phyloP scores from a whole-genome alignment of 2,888 invertebrate species.

The Cynaeus angustus region DNA sequence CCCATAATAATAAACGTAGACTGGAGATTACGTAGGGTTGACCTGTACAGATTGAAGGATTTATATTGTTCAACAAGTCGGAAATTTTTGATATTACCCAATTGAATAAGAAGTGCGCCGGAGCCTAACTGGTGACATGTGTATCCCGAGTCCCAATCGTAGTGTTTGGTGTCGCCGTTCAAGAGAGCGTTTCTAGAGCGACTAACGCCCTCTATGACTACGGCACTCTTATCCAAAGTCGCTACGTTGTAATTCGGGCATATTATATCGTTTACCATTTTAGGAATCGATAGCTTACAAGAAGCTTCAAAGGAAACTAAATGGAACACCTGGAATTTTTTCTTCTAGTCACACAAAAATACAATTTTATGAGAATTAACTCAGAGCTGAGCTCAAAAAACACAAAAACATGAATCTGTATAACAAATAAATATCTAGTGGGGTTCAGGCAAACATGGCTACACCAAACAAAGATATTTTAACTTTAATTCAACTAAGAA shows the following conservation, averaged over 20 bases:
- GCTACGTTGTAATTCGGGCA: slow-evolving; percentile 94
- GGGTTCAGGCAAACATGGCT: no score
- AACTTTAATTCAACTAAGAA: no score
- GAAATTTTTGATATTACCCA: slow-evolving; percentile 73
- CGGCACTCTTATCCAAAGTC: slow-evolving; percentile 90
- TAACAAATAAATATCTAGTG: no score
- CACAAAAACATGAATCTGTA: no score
- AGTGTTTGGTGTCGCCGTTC: slow-evolving; percentile 95
- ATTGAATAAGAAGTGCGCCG: slow-evolving; percentile 95
- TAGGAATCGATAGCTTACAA: slow-evolving; percentile 85
- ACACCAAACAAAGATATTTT: no score
- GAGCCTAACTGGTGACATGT: slow-evolving; percentile 97
- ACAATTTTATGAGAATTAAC: no score
- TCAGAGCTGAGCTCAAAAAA: no score
- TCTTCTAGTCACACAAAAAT: background rate
- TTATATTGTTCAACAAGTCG: background rate
- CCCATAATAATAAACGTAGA: slow-evolving; percentile 95
- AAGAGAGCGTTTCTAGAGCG: slow-evolving; percentile 94
- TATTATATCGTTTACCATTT: slow-evolving; percentile 83
- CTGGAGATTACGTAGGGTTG: slow-evolving; percentile 96
- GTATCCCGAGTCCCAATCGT: slow-evolving; percentile 99
- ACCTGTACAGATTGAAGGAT: slow-evolving; percentile 65
- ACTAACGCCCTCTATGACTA: slow-evolving; percentile 96
- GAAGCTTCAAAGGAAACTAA: slow-evolving; percentile 93
- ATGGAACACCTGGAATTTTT: slow-evolving; percentile 85